These are phyloP conservation scores for Magallana gigas DNA, from an alignment of 1,140 invertebrate genomes.

Conservation along the genomic window DNA sequence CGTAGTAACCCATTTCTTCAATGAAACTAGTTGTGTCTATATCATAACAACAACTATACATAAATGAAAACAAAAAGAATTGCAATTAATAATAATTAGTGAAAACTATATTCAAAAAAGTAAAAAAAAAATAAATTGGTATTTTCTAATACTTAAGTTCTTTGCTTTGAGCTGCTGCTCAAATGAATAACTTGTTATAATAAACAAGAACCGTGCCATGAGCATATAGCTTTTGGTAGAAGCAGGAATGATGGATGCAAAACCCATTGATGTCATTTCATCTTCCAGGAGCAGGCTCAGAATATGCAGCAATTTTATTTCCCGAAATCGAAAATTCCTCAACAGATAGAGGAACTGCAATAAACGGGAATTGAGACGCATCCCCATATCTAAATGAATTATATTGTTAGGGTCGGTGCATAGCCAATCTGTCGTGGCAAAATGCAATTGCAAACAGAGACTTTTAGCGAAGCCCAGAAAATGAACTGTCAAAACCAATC, in stretches of 20 bases:
- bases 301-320: constrained; percentile 16
- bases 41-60: background rate
- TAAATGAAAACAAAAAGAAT: background rate
- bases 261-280: background rate
- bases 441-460: constrained; percentile 17
- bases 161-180: no score
- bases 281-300: background rate
- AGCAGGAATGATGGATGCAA: no score
- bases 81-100: no score
- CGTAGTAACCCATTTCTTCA: background rate
- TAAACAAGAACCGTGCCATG: no score
- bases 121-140: no score
- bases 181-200: no score
- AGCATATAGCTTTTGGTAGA: no score
- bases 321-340: background rate
- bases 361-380: constrained; percentile 4
- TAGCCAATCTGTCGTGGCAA: constrained; percentile 18
- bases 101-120: no score
- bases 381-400: constrained; percentile 14
- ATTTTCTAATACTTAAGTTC: no score
- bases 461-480: constrained; percentile 35
- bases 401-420: constrained; percentile 34
- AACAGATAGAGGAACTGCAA: constrained; percentile 4
- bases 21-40: background rate
- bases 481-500: constrained; percentile 32